A percentile compares a stretch with the other conserved stretches of the same genome.
phyloP scores from a whole-genome alignment of 2,888 invertebrate species.

The Rotaria magnacalcarata region DNA sequence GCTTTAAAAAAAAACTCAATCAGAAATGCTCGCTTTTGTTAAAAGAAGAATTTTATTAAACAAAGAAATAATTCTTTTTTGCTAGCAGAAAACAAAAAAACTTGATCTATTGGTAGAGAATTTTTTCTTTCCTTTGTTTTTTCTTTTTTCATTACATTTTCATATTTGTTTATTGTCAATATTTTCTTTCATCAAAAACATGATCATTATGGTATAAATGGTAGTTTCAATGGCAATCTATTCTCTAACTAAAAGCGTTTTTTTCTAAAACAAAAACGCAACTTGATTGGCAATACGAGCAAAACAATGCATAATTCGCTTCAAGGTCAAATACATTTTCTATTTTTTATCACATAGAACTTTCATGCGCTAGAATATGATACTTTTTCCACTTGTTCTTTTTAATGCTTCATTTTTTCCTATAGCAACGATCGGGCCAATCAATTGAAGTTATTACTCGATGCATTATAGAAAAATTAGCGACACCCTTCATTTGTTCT shows the following conservation, averaged over 20 bases:
- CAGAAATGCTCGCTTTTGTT: background rate
- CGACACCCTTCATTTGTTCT: background rate
- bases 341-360: background rate
- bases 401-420: background rate
- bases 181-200: constrained; percentile 8
- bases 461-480: background rate
- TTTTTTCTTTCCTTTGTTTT: background rate
- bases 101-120: background rate
- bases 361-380: background rate
- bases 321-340: background rate
- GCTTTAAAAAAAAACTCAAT: background rate
- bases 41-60: background rate
- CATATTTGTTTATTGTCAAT: background rate
- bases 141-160: background rate
- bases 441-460: background rate
- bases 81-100: background rate
- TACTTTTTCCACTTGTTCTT: background rate
- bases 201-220: background rate
- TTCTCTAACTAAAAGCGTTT: background rate
- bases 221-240: background rate
- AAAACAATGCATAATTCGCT: background rate
- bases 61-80: background rate
- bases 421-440: constrained; percentile 23
- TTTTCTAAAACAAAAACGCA: background rate
- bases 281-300: background rate